Evolutionary conservation across 1,140 invertebrate species (phyloP).

Genomic region (Ylistrum balloti): DNA sequence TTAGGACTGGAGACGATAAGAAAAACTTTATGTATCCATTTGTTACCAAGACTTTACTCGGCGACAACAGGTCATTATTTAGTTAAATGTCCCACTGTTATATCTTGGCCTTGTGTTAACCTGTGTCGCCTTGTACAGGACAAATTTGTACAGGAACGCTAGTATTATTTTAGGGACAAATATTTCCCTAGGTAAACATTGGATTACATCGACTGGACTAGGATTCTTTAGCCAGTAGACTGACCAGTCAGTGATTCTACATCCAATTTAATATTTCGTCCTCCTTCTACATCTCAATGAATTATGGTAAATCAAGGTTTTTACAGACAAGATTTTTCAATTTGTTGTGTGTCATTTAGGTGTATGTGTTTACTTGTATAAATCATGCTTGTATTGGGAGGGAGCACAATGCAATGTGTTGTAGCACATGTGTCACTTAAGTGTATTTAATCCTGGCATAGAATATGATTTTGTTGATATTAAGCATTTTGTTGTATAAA

Average conservation of each 20-base stretch:
- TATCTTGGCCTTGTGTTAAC: background rate
- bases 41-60: background rate
- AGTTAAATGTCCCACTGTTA: background rate
- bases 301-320: background rate
- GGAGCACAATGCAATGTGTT: too few species aligned
- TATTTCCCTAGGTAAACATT: background rate
- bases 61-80: background rate
- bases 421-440: too few species aligned
- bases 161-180: background rate
- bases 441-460: too few species aligned
- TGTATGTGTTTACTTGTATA: background rate
- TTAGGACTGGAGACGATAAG: background rate
- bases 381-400: too few species aligned
- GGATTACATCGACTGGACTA: background rate
- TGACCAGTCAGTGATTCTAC: background rate
- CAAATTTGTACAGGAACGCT: slow-evolving; percentile 3
- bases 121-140: background rate
- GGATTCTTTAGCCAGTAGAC: background rate
- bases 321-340: too few species aligned
- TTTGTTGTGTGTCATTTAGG: background rate
- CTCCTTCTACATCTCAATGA: background rate
- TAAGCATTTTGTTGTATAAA: too few species aligned
- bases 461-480: too few species aligned
- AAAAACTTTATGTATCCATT: background rate
- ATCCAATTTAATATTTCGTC: background rate